These are phyloP conservation scores for Horisme vitalbata DNA, from an alignment of 2,888 invertebrate genomes.

Conservation along the genomic window DNA sequence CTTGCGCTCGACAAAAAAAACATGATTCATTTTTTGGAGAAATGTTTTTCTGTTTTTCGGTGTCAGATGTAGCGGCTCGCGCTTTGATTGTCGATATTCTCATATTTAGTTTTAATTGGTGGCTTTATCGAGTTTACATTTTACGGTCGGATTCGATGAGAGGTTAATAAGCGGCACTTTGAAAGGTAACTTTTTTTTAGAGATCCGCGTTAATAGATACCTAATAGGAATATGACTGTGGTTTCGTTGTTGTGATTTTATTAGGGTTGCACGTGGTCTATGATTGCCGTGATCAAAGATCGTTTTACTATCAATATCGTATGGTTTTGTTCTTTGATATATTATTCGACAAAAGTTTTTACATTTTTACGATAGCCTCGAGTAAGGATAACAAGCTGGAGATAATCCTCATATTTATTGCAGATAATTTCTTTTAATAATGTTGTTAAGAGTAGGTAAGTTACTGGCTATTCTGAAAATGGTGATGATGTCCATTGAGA, in stretches of 20 bases:
- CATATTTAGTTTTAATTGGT: slow-evolving; percentile 84
- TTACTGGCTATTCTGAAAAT: slow-evolving; percentile 23
- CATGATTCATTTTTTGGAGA: slow-evolving; percentile 74
- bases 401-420: slow-evolving; percentile 18
- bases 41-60: slow-evolving; percentile 73
- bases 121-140: slow-evolving; percentile 83
- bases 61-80: slow-evolving; percentile 80
- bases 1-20: slow-evolving; percentile 76
- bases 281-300: slow-evolving; percentile 37
- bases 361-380: slow-evolving; percentile 17
- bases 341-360: slow-evolving; percentile 16
- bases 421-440: slow-evolving; percentile 1
- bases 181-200: slow-evolving; percentile 77
- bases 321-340: slow-evolving; percentile 27
- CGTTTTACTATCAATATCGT: slow-evolving; percentile 32
- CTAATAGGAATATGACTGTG: slow-evolving; percentile 67
- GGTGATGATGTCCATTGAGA: slow-evolving; percentile 24
- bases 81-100: slow-evolving; percentile 82
- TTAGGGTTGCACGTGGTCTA: slow-evolving; percentile 57
- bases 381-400: slow-evolving; percentile 17
- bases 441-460: slow-evolving; percentile 19
- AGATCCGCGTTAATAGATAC: slow-evolving; percentile 69
- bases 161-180: slow-evolving; percentile 83
- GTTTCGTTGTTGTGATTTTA: slow-evolving; percentile 59
- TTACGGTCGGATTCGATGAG: slow-evolving; percentile 82